phyloP scores from a whole-genome alignment of 2,888 invertebrate species.

The Apodemia duryi region DNA sequence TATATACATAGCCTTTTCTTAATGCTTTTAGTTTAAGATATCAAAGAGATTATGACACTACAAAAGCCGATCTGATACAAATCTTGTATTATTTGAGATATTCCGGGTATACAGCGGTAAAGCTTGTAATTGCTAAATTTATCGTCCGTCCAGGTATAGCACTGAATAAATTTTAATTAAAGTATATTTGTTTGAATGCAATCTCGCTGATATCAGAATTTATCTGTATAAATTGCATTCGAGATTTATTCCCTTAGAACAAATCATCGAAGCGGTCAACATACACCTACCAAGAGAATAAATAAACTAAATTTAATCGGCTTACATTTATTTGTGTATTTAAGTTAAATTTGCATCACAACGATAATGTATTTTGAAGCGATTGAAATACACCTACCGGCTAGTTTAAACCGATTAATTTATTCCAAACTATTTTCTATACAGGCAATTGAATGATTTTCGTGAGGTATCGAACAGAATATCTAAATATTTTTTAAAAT shows the following conservation, averaged over 20 bases:
- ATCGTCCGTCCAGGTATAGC: conserved; percentile 20
- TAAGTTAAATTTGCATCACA: conserved; percentile 19
- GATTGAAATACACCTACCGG: conserved; percentile 19
- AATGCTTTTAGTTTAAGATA: no score
- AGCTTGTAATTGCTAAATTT: conserved; percentile 23
- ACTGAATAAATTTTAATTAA: conserved; percentile 36
- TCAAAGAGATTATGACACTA: not conserved
- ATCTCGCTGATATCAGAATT: conserved; percentile 21
- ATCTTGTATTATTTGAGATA: conserved; percentile 9
- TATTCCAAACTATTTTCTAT: conserved; percentile 15
- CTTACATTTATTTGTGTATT: conserved; percentile 23
- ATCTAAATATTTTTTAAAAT: not conserved
- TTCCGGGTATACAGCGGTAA: conserved; percentile 17
- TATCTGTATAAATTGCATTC: conserved; percentile 21
- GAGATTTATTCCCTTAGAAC: conserved; percentile 24
- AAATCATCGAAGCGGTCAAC: conserved; percentile 24
- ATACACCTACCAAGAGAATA: conserved; percentile 21
- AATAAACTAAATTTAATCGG: conserved; percentile 22
- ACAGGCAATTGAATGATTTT: conserved; percentile 3
- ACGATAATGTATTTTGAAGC: conserved; percentile 20
- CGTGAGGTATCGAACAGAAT: not conserved
- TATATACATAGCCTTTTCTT: no score
- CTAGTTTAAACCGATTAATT: conserved; percentile 14
- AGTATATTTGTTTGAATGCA: conserved; percentile 22
- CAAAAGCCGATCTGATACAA: conserved; percentile 3